Base-by-base conservation (phyloP, 2,888 invertebrate species). In the Leuctra nigra region DNA sequence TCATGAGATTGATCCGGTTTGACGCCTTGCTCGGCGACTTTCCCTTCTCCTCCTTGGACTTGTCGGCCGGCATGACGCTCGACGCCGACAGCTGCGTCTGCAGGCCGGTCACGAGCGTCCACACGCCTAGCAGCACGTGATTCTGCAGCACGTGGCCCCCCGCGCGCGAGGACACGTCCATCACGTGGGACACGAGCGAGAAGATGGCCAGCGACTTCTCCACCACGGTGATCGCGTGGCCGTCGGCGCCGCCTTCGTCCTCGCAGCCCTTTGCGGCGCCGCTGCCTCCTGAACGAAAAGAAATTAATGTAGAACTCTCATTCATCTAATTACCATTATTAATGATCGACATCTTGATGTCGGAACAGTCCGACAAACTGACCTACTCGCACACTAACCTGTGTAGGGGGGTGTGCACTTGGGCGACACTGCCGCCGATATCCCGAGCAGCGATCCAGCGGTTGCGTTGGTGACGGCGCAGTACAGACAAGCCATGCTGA, bases 101-200 rank as follows among this genome's bases (percentile, higher is more conserved):
- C 18, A 95, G 78, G 1, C 94, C 94, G 53, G 87, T 87, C 18
- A 93, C 80, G 54, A 94, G 73, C 54, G 93, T 78, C 93, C 94
- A 94, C 0, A 88, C 84, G 7, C 91, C 92, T 63, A 92, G 84
- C 73, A 93, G 80, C 59, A 92, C 77, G 70, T 93, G 87, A 73
- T 95, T 95, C 74, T 94, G 93, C 66, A 90, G 84, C 47, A 90
- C 90, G 72, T 87, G 87, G 61, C 91, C 91, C 52, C 91, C 91
- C 50, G 91, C 90, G 64, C 93, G 79, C 0, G 93, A 91, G 3
- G 93, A 93, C 54, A 80, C 81, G 68, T 86, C 87, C 64, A 94
- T 87, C 35, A 86, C 84, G 61, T 81, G 82, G 2, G 90, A 87
- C 58, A 93, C 85, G 63, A 82, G 81, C 63, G 85, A 86, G 72